phyloP scores from a whole-genome alignment of 92 coral and sea anemone species.

The Parazoanthus darwini region DNA sequence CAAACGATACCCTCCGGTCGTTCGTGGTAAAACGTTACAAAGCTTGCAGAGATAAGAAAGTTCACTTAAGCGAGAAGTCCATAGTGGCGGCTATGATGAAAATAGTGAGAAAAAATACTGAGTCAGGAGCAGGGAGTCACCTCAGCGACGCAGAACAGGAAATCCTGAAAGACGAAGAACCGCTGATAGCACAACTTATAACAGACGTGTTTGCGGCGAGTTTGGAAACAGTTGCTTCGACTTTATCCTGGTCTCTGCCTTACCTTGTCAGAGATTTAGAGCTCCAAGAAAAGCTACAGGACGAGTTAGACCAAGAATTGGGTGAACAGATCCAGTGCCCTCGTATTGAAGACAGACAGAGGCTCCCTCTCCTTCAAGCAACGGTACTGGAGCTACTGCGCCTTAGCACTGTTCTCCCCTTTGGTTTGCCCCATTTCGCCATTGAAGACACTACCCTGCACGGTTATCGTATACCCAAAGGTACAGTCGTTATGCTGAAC shows the following conservation, averaged over 20 bases:
- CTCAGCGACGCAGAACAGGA: slow-evolving; percentile 51
- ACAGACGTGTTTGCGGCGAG: slow-evolving; percentile 86
- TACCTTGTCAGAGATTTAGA: slow-evolving; percentile 61
- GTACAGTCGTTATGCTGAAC: slow-evolving; percentile 78
- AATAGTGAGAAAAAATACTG: slow-evolving; percentile 39
- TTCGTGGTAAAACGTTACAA: slow-evolving; percentile 57
- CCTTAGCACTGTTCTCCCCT: slow-evolving; percentile 68
- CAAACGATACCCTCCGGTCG: slow-evolving; percentile 61
- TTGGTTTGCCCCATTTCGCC: slow-evolving; percentile 86
- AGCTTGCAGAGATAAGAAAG: slow-evolving; percentile 37
- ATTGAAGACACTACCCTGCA: slow-evolving; percentile 77
- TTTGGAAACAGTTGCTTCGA: slow-evolving; percentile 70
- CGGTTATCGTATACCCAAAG: slow-evolving; percentile 81
- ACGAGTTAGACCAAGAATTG: slow-evolving; percentile 70
- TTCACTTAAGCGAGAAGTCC: slow-evolving; percentile 30
- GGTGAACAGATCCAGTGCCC: slow-evolving; percentile 62
- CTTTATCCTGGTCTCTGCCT: slow-evolving; percentile 81
- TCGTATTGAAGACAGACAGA: slow-evolving; percentile 67
- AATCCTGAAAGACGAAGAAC: slow-evolving; percentile 50
- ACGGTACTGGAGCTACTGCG: slow-evolving; percentile 87
- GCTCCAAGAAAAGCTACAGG: slow-evolving; percentile 74
- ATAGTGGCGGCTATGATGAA: slow-evolving; percentile 55
- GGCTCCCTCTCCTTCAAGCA: slow-evolving; percentile 87
- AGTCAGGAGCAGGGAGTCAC: neutral
- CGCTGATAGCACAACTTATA: slow-evolving; percentile 47